A percentile compares a stretch with the other conserved stretches of the same genome.
These are phyloP conservation scores for Leptestheria dahalacensis DNA, from an alignment of 1,140 invertebrate genomes.

Conservation along the genomic window DNA sequence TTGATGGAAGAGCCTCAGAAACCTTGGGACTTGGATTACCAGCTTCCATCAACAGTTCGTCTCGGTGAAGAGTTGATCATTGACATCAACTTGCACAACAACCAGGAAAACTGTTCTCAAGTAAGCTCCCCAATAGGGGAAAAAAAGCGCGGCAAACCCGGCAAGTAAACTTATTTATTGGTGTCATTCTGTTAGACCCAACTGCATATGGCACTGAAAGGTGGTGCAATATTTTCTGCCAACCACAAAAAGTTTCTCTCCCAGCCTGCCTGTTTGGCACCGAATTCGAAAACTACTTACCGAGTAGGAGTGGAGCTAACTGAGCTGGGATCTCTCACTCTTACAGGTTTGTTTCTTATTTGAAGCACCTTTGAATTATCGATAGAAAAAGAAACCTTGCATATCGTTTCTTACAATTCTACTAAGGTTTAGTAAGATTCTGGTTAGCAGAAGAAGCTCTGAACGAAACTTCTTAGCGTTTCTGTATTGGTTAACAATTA, in stretches of 20 bases:
- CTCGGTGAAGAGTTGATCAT: conserved; percentile 1
- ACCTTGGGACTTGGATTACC: conserved; percentile 1
- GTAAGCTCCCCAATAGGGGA: not conserved
- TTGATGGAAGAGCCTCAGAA: not conserved
- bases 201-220: conserved; percentile 2
- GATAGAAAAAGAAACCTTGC: no score
- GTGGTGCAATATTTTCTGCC: not conserved
- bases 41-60: not conserved
- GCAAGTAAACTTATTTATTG: no score
- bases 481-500: no score
- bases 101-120: conserved; percentile 1
- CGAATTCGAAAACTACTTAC: conserved; percentile 1
- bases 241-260: conserved; percentile 4
- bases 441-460: no score
- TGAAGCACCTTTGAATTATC: no score
- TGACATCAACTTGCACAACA: not conserved
- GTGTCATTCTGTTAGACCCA: conserved; percentile 1
- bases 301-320: not conserved
- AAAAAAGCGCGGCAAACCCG: no score
- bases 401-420: no score
- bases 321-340: not conserved
- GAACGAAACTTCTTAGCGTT: no score
- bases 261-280: not conserved
- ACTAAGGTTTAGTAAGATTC: no score
- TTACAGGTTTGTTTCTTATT: not conserved